A percentile compares a stretch with the other conserved stretches of the same genome.
phyloP scores from a whole-genome alignment of 2,113 vertebrate species.

The Dicentrarchus labrax region DNA sequence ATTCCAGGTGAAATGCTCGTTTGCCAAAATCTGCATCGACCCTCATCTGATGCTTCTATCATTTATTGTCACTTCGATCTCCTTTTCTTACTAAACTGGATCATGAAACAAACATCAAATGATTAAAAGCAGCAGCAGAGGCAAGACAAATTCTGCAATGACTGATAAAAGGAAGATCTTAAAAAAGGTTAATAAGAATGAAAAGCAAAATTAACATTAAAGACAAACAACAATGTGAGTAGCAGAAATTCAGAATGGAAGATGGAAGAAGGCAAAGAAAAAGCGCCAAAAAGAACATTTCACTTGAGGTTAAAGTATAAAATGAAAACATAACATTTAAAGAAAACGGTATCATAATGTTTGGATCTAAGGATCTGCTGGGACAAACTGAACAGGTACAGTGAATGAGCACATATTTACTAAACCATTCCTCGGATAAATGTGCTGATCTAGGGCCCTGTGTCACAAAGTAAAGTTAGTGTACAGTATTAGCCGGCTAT shows the following conservation, averaged over 20 bases:
- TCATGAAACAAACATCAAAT: background rate
- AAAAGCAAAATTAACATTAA: background rate
- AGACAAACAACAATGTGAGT: background rate
- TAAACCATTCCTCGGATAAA: background rate
- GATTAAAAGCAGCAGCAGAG: background rate
- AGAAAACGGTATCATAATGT: background rate
- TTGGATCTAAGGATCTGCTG: background rate
- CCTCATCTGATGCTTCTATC: background rate
- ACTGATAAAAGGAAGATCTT: background rate
- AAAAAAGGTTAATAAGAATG: background rate
- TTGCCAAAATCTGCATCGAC: background rate
- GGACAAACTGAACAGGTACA: background rate
- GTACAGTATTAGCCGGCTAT: background rate
- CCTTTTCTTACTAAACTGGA: background rate
- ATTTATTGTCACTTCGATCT: background rate
- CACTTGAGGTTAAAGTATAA: background rate
- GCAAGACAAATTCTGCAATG: background rate
- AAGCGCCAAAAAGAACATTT: background rate
- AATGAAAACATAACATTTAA: background rate
- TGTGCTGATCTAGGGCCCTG: background rate
- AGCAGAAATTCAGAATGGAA: background rate
- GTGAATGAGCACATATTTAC: background rate
- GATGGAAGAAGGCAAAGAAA: background rate
- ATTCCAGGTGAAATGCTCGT: background rate
- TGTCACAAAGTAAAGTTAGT: background rate